Base-by-base conservation (phyloP, 2,888 invertebrate genomes). In the Arrhopalites spinosus region DNA sequence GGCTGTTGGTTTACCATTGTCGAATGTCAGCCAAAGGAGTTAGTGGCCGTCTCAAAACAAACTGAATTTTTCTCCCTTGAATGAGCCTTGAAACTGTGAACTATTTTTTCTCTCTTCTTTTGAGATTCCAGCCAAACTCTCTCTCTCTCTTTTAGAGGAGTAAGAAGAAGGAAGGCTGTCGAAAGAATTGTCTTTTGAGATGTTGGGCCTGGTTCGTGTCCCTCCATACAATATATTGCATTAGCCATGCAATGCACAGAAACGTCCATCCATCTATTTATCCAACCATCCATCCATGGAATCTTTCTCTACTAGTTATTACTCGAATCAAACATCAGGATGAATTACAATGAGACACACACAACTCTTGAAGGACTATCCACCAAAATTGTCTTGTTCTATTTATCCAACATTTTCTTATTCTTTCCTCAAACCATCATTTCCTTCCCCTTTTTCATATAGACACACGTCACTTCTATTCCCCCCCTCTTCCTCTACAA, bases 121-220 rank as follows among this genome's bases (percentile, higher is more conserved):
- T 59, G 7, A 56, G n/a, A 20, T 50, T 50, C 50, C 30, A 63
- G 17, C 5, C 5, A 23, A 23, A n/a, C n/a, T n/a, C n/a, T n/a
- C n/a, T n/a, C n/a, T n/a, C 63, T 29, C 63, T 63, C 63, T 8
- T 63, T 27, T 23, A 7, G 36, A 36, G 36, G 11, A 36, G 36
- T 7, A 36, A 36, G 36, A 36, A 27, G 27, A 59, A 11, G 27
- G 73, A 47, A 30, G 64, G 47, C 27, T 73, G 73, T 73, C 29
- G 73, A 73, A 73, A 73, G 67, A 56, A 73, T 73, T 73, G 73
- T 73, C 73, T 73, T 71, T 72, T 61, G 73, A 73, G 50, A 36
- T 67, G 73, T 53, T 74, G 45, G 43, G 23, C 30, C 25, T 53
- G 30, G 59, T 74, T 74, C 74, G 68, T 74, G 74, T 59, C 68